Evolutionary conservation across 2,113 vertebrate species (phyloP).

Genomic region (Donacobius atricapilla): DNA sequence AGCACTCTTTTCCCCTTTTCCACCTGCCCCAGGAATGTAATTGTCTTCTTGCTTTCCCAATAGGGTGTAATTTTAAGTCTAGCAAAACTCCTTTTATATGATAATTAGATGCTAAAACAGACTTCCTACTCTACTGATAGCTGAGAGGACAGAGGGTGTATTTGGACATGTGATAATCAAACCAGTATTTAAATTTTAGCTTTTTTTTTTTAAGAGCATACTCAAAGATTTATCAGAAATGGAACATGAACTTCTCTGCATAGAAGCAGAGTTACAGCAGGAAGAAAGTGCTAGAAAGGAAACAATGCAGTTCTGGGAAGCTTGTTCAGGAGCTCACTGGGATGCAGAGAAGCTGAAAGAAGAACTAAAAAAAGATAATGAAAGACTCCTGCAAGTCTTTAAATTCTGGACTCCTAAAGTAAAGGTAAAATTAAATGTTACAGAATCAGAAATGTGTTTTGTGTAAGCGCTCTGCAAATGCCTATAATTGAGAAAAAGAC

Average conservation of each 20-base stretch:
- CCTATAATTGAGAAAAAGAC: not conserved
- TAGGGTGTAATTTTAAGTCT: not conserved
- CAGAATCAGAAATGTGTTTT: not conserved
- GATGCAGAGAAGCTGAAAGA: conserved; percentile 59
- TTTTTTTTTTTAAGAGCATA: conserved; percentile 59
- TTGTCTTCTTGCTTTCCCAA: not conserved
- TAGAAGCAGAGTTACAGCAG: conserved; percentile 63
- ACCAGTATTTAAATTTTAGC: not conserved
- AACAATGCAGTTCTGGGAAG: conserved; percentile 54
- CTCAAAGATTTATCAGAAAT: conserved; percentile 68
- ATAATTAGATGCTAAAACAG: not conserved
- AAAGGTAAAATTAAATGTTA: conserved; percentile 9
- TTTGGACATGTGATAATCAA: not conserved
- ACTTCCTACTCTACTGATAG: not conserved
- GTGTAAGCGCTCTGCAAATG: not conserved
- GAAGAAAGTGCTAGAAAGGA: conserved; percentile 49
- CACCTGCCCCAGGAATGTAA: not conserved
- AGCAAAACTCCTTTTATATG: not conserved
- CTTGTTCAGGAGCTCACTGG: conserved; percentile 37
- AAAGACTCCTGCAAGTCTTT: conserved; percentile 52
- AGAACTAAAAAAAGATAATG: conserved; percentile 62
- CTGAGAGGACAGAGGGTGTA: not conserved
- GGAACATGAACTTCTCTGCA: conserved; percentile 41
- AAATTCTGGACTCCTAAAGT: conserved; percentile 63
- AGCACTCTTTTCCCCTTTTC: accelerated